A percentile compares a stretch with the other conserved stretches of the same genome.
Conservation (phyloP, 2,888 invertebrate species). For the Synergus gifuensis region DNA sequence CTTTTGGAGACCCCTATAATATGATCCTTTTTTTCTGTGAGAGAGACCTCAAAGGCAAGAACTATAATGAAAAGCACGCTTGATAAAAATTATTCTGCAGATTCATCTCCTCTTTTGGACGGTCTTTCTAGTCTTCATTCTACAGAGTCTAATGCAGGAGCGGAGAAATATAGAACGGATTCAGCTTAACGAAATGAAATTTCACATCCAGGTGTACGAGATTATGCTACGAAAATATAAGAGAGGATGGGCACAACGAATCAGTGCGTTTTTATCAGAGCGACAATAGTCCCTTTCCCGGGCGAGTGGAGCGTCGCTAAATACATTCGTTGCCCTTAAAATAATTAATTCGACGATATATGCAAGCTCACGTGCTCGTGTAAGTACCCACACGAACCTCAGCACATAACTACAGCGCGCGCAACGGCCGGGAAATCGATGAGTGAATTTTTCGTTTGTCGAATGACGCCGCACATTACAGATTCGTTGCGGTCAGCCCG, state of each 20-base stretch:
- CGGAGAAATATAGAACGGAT: background rate
- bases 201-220: background rate
- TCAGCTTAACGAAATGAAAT: slow-evolving; percentile 4
- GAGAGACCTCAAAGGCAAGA: background rate
- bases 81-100: slow-evolving; percentile 17
- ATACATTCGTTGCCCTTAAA: slow-evolving; percentile 19
- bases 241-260: background rate
- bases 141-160: background rate
- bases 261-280: slow-evolving; percentile 3
- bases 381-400: background rate
- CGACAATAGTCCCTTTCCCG: background rate
- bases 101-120: background rate
- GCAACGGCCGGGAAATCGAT: slow-evolving; percentile 38
- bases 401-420: slow-evolving; percentile 15
- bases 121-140: slow-evolving; percentile 2
- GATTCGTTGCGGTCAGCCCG: slow-evolving; percentile 47
- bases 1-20: background rate
- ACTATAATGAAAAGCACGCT: slow-evolving; percentile 16
- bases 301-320: background rate
- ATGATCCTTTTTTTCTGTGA: background rate
- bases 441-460: slow-evolving; percentile 42
- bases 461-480: slow-evolving; percentile 26
- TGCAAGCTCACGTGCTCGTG: background rate
- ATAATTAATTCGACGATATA: slow-evolving; percentile 14
- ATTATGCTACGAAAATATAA: background rate